Conservation (phyloP, 2,888 invertebrate genomes). For the Lamellibrachia columna region DNA sequence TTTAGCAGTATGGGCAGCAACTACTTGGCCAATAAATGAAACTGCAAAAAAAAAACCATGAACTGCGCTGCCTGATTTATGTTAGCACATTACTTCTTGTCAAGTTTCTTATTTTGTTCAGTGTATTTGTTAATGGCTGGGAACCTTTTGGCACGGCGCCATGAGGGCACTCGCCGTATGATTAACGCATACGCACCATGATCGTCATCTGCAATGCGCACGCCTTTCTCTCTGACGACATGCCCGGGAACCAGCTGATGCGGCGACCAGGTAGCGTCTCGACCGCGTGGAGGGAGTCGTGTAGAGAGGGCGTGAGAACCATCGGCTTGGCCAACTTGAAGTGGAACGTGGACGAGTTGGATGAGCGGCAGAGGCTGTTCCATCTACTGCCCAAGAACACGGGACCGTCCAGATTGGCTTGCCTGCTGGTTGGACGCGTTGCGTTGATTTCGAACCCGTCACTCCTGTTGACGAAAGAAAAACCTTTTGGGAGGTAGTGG, state of each 20-base stretch:
- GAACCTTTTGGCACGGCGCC: no score
- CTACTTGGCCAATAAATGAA: no score
- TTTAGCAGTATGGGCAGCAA: no score
- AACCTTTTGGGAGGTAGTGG: background rate
- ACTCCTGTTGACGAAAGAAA: background rate
- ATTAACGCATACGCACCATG: background rate
- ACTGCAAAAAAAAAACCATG: no score
- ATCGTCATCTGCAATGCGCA: background rate
- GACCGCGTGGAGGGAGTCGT: background rate
- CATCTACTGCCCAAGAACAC: background rate
- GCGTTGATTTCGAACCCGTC: background rate
- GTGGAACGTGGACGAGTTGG: background rate
- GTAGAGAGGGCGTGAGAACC: background rate
- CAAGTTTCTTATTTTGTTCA: no score
- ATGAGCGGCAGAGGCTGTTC: background rate
- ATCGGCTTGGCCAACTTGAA: slow-evolving; percentile 2
- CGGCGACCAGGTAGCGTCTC: background rate
- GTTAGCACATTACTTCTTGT: no score
- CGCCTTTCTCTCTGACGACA: background rate
- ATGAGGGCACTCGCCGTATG: no score
- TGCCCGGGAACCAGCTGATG: background rate
- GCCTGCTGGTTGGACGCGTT: background rate
- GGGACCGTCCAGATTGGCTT: background rate
- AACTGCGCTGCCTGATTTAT: no score
- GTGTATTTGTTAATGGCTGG: no score